These are phyloP conservation scores for Myiotriccus ornatus DNA, from an alignment of 2,797 vertebrate genomes.

Conservation along the genomic window DNA sequence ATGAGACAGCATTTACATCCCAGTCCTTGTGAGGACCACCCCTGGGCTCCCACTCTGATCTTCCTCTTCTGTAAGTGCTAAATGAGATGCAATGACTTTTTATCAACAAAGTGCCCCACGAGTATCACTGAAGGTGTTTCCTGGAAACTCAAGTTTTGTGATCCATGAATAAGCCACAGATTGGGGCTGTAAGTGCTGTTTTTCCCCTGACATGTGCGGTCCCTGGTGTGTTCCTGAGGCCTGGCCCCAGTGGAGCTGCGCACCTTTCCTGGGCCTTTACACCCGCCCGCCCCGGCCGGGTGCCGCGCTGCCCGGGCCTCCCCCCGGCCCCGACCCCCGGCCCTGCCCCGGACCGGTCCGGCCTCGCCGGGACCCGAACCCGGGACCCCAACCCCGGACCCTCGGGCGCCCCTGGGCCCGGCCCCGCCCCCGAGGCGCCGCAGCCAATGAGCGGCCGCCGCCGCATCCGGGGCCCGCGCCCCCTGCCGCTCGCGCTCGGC, in stretches of 20 bases:
- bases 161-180: fast-evolving
- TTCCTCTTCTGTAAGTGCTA: neutral
- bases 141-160: too few relatives aligned
- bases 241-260: neutral
- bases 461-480: conserved; percentile 66
- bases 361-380: too few relatives aligned
- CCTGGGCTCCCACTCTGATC: fast-evolving
- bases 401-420: neutral
- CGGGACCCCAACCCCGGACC: neutral
- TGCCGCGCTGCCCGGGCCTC: neutral
- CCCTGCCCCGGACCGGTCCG: neutral
- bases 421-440: neutral
- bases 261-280: neutral
- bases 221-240: neutral
- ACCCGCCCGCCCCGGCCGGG: neutral
- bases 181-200: fast-evolving
- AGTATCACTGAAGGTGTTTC: neutral
- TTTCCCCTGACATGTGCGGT: neutral
- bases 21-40: fast-evolving
- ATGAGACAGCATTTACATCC: fast-evolving
- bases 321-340: neutral
- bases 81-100: neutral
- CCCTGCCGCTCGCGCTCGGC: conserved; percentile 68
- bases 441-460: conserved; percentile 52
- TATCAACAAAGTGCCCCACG: fast-evolving